Evolutionary conservation across 1,140 invertebrate species (phyloP), one percentile per base, ranked within the genome.

Genomic region (Drosophila murphyi): DNA sequence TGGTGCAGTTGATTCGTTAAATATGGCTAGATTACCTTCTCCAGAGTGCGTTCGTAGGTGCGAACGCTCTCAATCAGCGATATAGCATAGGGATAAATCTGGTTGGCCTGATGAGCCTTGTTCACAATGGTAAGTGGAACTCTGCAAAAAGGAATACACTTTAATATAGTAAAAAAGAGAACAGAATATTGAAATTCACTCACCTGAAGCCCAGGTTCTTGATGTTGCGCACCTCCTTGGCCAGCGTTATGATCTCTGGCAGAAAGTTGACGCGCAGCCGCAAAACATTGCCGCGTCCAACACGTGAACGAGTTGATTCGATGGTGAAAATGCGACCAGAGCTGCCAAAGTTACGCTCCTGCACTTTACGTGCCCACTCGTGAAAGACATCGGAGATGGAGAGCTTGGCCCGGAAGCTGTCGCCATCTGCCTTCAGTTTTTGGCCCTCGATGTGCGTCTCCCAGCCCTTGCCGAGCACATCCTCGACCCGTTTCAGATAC

Each of bases 381-480:
- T 99, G 98, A 93, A 99, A 99, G 50, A 99, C 97, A 89, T 98
- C 97, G 91, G 98, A 96, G 4, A 98, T 99, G 80, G 98, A 98
- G 2, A 99, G 93, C 93, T 99, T 99, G 41, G 97, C 93, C 32
- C 98, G 95, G 93, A 99, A 99, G 93, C 98, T 99, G 82, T 99
- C 99, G 7, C 98, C 98, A 93, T 99, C 98, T 5, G 96, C 97
- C 93, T 99, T 99, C 47, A 99, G 93, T 92, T 99, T 99, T 92
- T 99, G 98, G 54, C 99, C 99, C 93, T 99, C 99, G 32, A 99
- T 98, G 92, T 99, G 98, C 88, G 98, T 98, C 93, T 99, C 98
- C 99, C 99, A 99, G 37, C 98, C 98, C 93, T 99, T 98, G 95
- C 97, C 98, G 34, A 99, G 94, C 43, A 99, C 98, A 94, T 99